Evolutionary conservation across 2,888 invertebrate species (phyloP).

Genomic region (Philopedon plagiatum): DNA sequence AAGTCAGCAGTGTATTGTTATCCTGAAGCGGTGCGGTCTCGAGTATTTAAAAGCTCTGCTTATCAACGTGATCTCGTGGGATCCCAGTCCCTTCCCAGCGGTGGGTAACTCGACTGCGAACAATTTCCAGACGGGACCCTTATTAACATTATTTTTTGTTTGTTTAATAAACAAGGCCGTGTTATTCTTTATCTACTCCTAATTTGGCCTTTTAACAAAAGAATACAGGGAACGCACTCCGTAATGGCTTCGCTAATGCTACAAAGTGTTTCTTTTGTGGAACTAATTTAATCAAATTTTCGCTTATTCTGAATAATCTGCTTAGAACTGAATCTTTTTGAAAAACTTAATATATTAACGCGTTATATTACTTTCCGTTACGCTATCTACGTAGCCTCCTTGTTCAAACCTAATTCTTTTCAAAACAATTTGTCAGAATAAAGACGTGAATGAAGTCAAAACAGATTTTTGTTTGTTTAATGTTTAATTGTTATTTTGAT

Average conservation of each 20-base stretch:
- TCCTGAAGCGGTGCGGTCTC: conserved; percentile 66
- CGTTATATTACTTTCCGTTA: neutral
- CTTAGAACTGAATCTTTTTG: conserved; percentile 7
- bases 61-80: conserved; percentile 66
- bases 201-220: conserved; percentile 43
- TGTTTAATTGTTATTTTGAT: too few species aligned
- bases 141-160: conserved; percentile 49
- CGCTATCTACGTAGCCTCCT: neutral
- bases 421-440: too few species aligned
- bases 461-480: too few species aligned
- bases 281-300: conserved; percentile 40
- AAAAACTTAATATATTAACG: conserved; percentile 10
- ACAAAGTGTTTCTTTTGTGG: conserved; percentile 34
- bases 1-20: conserved; percentile 69
- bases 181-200: conserved; percentile 47
- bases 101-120: conserved; percentile 41
- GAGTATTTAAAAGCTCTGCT: conserved; percentile 68
- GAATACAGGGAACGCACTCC: conserved; percentile 36
- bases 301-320: conserved; percentile 22
- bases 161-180: conserved; percentile 41
- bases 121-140: conserved; percentile 45
- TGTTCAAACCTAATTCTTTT: neutral
- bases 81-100: conserved; percentile 50
- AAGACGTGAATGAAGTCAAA: too few species aligned
- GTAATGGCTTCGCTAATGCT: conserved; percentile 32